Percentiles rank a stretch among this genome's conserved stretches.
These are phyloP conservation scores for Dynastes grantii DNA, from an alignment of 2,888 invertebrate genomes.

Conservation along the genomic window DNA sequence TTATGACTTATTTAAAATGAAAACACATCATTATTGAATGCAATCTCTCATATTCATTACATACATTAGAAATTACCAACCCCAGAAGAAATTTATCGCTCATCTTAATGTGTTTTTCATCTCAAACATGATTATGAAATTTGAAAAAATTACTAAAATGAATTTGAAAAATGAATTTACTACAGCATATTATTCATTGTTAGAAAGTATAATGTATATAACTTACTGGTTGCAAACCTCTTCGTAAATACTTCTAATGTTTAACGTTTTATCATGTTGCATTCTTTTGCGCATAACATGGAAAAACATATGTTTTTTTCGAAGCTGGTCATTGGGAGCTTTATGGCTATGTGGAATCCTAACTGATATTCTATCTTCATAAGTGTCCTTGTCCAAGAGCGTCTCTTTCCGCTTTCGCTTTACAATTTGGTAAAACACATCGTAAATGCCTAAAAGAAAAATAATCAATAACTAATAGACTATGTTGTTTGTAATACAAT, in stretches of 20 bases:
- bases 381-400: conserved; percentile 52
- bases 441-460: conserved; percentile 59
- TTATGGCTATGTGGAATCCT: conserved; percentile 63
- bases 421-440: conserved; percentile 62
- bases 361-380: conserved; percentile 58
- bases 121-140: neutral
- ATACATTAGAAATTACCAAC: no score
- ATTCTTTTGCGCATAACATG: conserved; percentile 65
- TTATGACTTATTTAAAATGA: no score
- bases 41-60: no score
- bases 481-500: no score
- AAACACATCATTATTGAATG: no score
- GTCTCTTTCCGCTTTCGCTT: conserved; percentile 59
- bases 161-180: no score
- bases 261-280: conserved; percentile 64
- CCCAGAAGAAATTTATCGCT: neutral
- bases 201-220: neutral
- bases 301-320: conserved; percentile 65
- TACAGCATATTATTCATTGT: no score
- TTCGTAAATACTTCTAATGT: conserved; percentile 65
- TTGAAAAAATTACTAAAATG: neutral
- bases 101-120: no score
- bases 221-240: conserved; percentile 64
- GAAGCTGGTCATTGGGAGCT: conserved; percentile 56
- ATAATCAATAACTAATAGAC: no score